Conservation (phyloP, 2,113 vertebrate species). For the Epinephelus cyanopodus region DNA sequence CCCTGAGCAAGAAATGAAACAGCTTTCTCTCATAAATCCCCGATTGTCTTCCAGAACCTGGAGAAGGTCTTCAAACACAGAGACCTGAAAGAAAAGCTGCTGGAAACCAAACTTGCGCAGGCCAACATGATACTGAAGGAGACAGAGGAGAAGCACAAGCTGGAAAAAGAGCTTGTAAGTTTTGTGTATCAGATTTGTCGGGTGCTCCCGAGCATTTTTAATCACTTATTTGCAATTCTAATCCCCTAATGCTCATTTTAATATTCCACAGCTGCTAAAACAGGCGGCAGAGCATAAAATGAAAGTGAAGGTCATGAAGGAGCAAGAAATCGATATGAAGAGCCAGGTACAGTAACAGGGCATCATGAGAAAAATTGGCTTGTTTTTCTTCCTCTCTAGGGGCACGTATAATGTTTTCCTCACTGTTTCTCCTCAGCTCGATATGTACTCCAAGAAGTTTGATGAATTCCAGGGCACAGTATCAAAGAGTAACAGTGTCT, state of each 20-base stretch:
- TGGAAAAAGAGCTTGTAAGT: constrained; percentile 93
- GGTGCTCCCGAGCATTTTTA: neutral
- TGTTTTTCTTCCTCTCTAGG: constrained; percentile 6
- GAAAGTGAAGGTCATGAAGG: constrained; percentile 92
- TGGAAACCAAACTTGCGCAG: constrained; percentile 94
- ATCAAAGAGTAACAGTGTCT: constrained; percentile 95
- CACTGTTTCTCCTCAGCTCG: constrained; percentile 84
- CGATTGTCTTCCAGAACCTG: constrained; percentile 88
- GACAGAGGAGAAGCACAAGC: constrained; percentile 89
- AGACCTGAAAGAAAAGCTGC: constrained; percentile 97
- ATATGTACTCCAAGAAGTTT: constrained; percentile 96
- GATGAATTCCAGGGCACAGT: constrained; percentile 97
- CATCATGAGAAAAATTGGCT: neutral
- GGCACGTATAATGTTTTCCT: constrained; percentile 4
- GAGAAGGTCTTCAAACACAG: constrained; percentile 98
- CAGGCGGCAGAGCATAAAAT: constrained; percentile 92
- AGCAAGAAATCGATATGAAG: constrained; percentile 92
- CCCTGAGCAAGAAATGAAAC: constrained; percentile 43
- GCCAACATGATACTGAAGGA: constrained; percentile 93
- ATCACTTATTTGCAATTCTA: constrained; percentile 26
- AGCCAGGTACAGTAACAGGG: constrained; percentile 86
- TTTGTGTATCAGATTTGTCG: neutral
- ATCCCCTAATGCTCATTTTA: neutral
- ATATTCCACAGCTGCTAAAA: constrained; percentile 88
- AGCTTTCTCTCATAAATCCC: constrained; percentile 54